Conservation (phyloP, 37 sponge, comb jelly and placozoan species). For the Eunapius fragilis region DNA sequence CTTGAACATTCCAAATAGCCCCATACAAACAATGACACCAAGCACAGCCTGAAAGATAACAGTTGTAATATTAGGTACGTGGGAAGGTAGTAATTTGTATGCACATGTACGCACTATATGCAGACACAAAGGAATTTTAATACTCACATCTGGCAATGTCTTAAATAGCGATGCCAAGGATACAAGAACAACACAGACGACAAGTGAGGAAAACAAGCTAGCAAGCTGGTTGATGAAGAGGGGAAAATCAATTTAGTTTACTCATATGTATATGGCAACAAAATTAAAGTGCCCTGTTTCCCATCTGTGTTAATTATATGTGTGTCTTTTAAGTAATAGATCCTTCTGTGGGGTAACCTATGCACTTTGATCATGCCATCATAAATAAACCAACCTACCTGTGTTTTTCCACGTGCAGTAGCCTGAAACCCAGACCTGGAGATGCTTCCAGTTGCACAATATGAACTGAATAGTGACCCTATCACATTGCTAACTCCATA, state of each 20-base stretch:
- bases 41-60: slow-evolving; percentile 61
- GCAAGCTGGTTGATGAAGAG: slow-evolving; percentile 34
- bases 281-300: too few species aligned
- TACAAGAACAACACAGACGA: slow-evolving; percentile 63
- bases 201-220: slow-evolving; percentile 61
- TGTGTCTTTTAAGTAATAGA: not conserved
- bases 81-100: too few species aligned
- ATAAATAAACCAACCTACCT: slow-evolving; percentile 17
- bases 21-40: slow-evolving; percentile 75
- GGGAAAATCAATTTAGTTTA: not conserved
- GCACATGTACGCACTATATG: too few species aligned
- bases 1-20: slow-evolving; percentile 81
- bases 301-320: not conserved
- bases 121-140: too few species aligned
- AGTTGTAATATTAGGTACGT: not conserved
- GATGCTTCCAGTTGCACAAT: slow-evolving; percentile 69
- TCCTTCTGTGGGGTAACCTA: not conserved
- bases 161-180: slow-evolving; percentile 70
- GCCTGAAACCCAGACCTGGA: slow-evolving; percentile 79
- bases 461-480: slow-evolving; percentile 73
- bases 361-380: not conserved
- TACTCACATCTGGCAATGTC: slow-evolving; percentile 70
- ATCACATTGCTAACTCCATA: slow-evolving; percentile 73
- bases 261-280: not conserved
- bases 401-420: slow-evolving; percentile 77